Base-by-base conservation (phyloP, 1,140 invertebrate species). In the Protaetia brevitarsis region DNA sequence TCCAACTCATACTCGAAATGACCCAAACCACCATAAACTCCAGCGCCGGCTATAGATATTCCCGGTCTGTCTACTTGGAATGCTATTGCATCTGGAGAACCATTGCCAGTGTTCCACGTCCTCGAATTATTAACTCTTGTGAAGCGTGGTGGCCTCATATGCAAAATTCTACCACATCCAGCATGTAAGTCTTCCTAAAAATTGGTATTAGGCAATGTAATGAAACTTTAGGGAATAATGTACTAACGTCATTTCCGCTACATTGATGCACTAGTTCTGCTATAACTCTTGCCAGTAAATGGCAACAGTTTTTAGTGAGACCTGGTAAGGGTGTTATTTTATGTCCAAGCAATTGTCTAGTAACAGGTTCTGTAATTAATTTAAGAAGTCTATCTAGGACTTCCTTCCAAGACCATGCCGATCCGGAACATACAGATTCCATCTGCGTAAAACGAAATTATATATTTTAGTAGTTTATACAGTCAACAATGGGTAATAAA, bases 21-120 rank as follows among this genome's bases (percentile, higher is more conserved):
- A 4, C 92, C 92, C 11, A 87, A 83, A 3, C 95, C 95, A 8
- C 92, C 92, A 79, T 95, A 99, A 37, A 98, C 88, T 67, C 88
- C 89, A 56, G 91, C 89, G 1, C 97, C 96, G 31, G 91, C 89
- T 30, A 99, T 87, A 27, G 91, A 86, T 59, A 98, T 90, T 1
- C 95, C 96, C 0, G 90, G 81, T 30, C 89, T 83, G 80, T 99
- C 96, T 5, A 98, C 96, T 13, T 72, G 72, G 74, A 99, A 97
- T 70, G 93, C 94, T 72, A 99, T 95, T 3, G 96, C 96, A 82
- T 99, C 97, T 0, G 96, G 94, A 21, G 94, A 95, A 29, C 96
- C 96, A 79, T 95, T 96, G 2, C 95, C 95, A 1, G 95, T 97
- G 74, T 98, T 97, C 97, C 97, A 99, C 1, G 93, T 93, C 34